These are phyloP conservation scores for Ptychoptera contaminata DNA, from an alignment of 2,888 invertebrate genomes.

Conservation along the genomic window DNA sequence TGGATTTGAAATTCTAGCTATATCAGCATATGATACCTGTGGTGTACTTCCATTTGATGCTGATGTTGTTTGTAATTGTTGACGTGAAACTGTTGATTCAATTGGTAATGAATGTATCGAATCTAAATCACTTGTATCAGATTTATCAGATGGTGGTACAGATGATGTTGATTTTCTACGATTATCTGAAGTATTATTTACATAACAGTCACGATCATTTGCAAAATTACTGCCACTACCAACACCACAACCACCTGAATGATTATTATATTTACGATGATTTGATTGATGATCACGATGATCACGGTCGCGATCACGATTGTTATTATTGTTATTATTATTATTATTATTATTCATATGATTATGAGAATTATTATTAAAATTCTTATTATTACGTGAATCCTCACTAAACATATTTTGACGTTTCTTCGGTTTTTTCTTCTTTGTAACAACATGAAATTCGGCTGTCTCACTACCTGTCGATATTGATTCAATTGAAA, in stretches of 20 bases:
- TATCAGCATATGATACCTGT: conserved; percentile 60
- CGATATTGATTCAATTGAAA: conserved; percentile 9
- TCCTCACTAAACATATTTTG: conserved; percentile 17
- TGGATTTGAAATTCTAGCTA: conserved; percentile 42
- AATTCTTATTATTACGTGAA: conserved; percentile 1
- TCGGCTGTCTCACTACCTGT: conserved; percentile 41
- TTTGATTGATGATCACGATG: conserved; percentile 1
- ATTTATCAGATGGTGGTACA: conserved; percentile 69
- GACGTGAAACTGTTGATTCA: conserved; percentile 22
- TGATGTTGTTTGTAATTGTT: conserved; percentile 8
- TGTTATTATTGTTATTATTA: conserved; percentile 4
- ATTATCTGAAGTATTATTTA: conserved; percentile 14
- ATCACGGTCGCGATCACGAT: conserved; percentile 1
- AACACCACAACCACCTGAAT: neutral
- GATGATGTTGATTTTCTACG: conserved; percentile 58
- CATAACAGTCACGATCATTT: conserved; percentile 16
- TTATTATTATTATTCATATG: neutral
- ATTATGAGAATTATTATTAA: conserved; percentile 1
- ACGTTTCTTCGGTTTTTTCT: conserved; percentile 62
- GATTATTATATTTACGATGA: conserved; percentile 6
- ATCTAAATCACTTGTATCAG: conserved; percentile 67
- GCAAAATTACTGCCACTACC: conserved; percentile 11
- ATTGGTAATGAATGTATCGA: conserved; percentile 73
- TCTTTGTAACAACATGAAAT: conserved; percentile 71
- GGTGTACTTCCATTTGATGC: conserved; percentile 18